Base-by-base conservation (phyloP, 2,888 invertebrate species). In the Chloroclystis v-ata region DNA sequence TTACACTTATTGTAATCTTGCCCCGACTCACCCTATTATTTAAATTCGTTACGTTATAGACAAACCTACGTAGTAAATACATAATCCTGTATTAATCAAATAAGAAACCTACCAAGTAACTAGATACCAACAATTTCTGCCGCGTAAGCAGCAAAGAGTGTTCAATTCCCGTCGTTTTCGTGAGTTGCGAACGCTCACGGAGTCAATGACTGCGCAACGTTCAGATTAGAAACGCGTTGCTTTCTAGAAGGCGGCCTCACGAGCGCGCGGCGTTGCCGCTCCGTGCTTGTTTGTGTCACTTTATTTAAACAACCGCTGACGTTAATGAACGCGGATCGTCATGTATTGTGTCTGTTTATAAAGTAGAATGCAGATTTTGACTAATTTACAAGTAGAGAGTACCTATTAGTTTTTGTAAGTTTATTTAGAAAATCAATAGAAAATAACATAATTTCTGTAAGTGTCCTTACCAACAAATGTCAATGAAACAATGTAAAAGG, bases 171-270 rank as follows among this genome's bases (percentile, higher is more conserved):
- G 56, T 55, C 54, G 57, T 60, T 59, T 57, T 59, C 48, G 54
- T 60, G 57, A 54, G 54, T 55, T 51, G 57, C 59, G 56, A 63
- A 63, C 61, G 70, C 61, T 65, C 68, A 2, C 72, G 80, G 81
- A 84, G 85, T 85, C 85, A 85, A 75, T 85, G 85, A 85, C 83
- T 84, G 85, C 67, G 73, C 66, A 62, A 61, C 67, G 69, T 75
- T 75, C 73, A 83, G 85, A 85, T 85, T 85, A 85, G 85, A 84
- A 85, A 85, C 83, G 80, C 79, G 75, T 61, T 72, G 81, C 84
- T 85, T 85, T 85, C 85, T 83, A 83, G 60, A 67, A 72, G 82
- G 80, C 82, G 80, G 82, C 67, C 60, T 59, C 74, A 78, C 41
- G 72, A 73, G 57, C 49, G 54, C 56, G 63, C 78, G 80, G 57